Evolutionary conservation across 2,888 invertebrate genomes (phyloP), one percentile per base, ranked within the genome.

Genomic region (Sesamia inferens): DNA sequence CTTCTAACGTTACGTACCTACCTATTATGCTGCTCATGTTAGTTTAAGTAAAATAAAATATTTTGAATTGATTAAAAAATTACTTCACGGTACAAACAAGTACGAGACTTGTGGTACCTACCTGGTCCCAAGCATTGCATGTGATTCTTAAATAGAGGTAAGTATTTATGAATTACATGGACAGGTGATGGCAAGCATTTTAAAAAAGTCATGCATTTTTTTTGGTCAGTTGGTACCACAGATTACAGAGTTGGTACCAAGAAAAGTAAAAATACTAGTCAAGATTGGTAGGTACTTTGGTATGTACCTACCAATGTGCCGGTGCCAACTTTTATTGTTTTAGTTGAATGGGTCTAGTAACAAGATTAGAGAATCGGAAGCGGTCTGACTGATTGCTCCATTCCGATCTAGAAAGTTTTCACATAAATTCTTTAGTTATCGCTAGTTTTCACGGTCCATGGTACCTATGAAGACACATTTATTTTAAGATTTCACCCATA

Each of bases 401-500:
- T 65, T 74, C 57, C 22, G 58, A 62, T 70, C 57, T 74, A 65
- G n/a, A 22, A 62, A 75, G 63, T 61, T 80, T 80, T 62, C 54
- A 22, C 64, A 62, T 76, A 66, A 63, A 68, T 76, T 55, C 16
- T 66, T 13, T 48, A 62, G 57, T 19, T 65, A 22, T 55, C 63
- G n/a, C 64, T 31, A 61, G 19, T 73, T 24, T 39, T 48, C 39
- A 72, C 19, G 7, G n/a, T 58, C 16, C 11, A 22, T 47, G 47
- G 31, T 31, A 31, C 31, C 19, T 58, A 48, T 71, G 58, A 74
- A 42, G 24, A 42, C 19, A 57, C 47, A 72, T 47, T 44, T 31
- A 55, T 55, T 71, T 55, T 47, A 39, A 39, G 22, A 47, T 65
- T 47, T 11, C 22, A 19, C 22, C 13, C 22, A 24, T 61, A 62